Percentiles rank a stretch among this genome's conserved stretches.
phyloP scores from a whole-genome alignment of 2,888 invertebrate genomes.

The Lacanobia oleracea region DNA sequence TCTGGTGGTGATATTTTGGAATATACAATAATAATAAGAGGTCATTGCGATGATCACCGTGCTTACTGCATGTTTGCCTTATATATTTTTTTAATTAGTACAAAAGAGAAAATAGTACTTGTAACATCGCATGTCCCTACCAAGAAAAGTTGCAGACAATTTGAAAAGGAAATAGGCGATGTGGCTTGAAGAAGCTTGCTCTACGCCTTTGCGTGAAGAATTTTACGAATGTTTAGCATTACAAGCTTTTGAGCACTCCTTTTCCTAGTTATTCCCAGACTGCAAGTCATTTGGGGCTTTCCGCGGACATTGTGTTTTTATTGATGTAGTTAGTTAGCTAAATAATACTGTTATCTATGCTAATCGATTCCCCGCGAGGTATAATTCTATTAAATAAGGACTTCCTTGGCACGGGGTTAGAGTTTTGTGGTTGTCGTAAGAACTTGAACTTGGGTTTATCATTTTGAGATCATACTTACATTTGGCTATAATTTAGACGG shows the following conservation, averaged over 20 bases:
- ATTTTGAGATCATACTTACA: neutral
- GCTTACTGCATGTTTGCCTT: too few relatives aligned
- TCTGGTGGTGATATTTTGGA: too few relatives aligned
- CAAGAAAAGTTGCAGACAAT: neutral
- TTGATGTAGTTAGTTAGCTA: constrained; percentile 58
- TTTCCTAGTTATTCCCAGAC: constrained; percentile 24
- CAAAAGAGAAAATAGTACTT: too few relatives aligned
- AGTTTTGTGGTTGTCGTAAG: neutral
- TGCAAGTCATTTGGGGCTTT: constrained; percentile 60
- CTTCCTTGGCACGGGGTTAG: constrained; percentile 2
- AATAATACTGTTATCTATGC: constrained; percentile 54
- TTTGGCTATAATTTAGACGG: too few relatives aligned
- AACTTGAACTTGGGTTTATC: neutral
- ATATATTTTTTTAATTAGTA: too few relatives aligned
- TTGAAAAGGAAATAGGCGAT: neutral
- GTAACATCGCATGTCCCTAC: too few relatives aligned
- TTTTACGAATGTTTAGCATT: too few relatives aligned
- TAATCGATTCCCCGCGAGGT: constrained; percentile 30
- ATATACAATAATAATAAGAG: too few relatives aligned
- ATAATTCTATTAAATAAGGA: constrained; percentile 1
- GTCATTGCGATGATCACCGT: too few relatives aligned
- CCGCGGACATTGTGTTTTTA: constrained; percentile 57
- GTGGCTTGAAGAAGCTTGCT: neutral
- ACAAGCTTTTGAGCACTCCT: constrained; percentile 19
- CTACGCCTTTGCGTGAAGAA: too few relatives aligned